These are phyloP conservation scores for Prosapia bicincta DNA, from an alignment of 2,888 invertebrate species.

Conservation along the genomic window DNA sequence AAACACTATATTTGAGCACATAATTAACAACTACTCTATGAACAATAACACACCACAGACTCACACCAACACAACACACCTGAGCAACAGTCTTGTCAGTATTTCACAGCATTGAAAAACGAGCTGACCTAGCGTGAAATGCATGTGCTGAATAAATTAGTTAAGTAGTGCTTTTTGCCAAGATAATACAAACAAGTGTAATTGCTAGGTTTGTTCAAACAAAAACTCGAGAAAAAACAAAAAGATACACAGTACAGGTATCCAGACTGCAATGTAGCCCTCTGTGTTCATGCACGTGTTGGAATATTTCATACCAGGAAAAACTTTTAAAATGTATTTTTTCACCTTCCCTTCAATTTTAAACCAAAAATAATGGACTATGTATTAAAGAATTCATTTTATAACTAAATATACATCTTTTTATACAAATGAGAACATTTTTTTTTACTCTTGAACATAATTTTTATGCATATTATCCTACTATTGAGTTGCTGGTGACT, in stretches of 20 bases:
- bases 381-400: no score
- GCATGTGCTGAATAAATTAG: no score
- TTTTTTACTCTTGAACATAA: background rate
- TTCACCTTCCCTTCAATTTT: background rate
- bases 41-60: no score
- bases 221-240: background rate
- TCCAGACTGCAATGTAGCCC: background rate
- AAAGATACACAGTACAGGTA: background rate
- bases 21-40: no score
- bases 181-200: no score
- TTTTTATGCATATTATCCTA: background rate
- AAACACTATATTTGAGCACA: no score
- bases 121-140: no score
- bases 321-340: background rate
- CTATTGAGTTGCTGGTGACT: background rate
- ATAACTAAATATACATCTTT: background rate
- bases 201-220: background rate
- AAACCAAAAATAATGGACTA: no score
- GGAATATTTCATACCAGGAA: background rate
- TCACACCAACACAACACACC: no score
- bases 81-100: no score
- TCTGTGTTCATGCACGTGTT: background rate
- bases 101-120: no score
- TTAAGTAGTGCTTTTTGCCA: no score
- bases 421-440: background rate